Base-by-base conservation (phyloP, 1,140 invertebrate genomes). In the Danaus plexippus region DNA sequence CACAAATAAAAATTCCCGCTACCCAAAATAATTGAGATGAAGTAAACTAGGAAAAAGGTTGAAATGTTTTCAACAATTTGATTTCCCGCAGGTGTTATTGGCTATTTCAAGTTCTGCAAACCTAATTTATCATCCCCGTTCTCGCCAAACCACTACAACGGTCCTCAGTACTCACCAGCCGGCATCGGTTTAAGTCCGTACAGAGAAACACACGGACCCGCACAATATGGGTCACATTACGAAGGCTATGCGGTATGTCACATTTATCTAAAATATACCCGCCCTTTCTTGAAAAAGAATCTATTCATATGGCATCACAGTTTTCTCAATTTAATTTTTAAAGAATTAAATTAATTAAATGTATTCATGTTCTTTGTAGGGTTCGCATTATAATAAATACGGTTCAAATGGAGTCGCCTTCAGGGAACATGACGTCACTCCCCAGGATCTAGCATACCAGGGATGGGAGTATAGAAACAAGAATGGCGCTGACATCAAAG, bases 91-190 rank as follows among this genome's bases (percentile, higher is more conserved):
- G 90, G 91, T 60, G 69, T 94, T 0, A 94, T 95, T 57, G 94
- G 92, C 9, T 94, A 94, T 84, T 94, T 94, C 77, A 94, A 94
- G 70, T 87, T 95, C 22, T 95, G 92, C 85, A 92, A 88, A 79
- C 89, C 77, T 52, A 90, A 88, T 77, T 73, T 88, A 64, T 88
- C 71, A 8, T 91, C 15, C 3, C 15, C 15, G 1, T 15, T 15
- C 15, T 15, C 15, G 7, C 7, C 22, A 32, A 32, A 32, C 22
- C 87, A 90, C 62, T 87, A 87, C 64, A 75, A 66, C 11, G 88
- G 89, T 43, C 90, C 91, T 13, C 90, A 91, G 67, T 92, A 92
- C 71, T 89, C 88, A 0, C 89, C 90, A 8, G 89, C 91, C 12
- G 91, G 91, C 10, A 85, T 92, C 9, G 90, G 90, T 15, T 65